Percentiles rank a stretch among this genome's conserved stretches.
Conservation (phyloP, 2,888 invertebrate species). For the Volucella inanis region DNA sequence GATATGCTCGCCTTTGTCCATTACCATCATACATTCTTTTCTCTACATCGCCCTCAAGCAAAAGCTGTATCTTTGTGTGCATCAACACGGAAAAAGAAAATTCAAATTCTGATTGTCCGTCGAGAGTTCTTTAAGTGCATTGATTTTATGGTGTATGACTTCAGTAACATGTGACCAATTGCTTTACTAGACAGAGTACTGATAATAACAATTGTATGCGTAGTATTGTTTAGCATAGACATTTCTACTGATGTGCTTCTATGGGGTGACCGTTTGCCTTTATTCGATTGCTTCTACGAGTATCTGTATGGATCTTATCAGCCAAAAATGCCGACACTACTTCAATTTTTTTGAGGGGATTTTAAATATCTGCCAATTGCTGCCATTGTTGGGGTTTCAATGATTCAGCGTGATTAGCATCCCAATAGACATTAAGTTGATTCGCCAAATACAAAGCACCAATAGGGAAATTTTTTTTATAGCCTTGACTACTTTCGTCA, state of each 20-base stretch:
- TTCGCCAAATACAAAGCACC: conserved; percentile 86
- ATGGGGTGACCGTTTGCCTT: conserved; percentile 83
- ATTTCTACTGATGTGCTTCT: conserved; percentile 79
- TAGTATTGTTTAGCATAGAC: conserved; percentile 73
- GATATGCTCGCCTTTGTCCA: conserved; percentile 83
- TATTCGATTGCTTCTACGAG: conserved; percentile 84
- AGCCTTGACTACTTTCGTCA: conserved; percentile 82
- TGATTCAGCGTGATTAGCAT: conserved; percentile 41
- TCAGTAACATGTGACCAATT: conserved; percentile 84
- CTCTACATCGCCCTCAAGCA: conserved; percentile 79
- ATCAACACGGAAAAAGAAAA: conserved; percentile 85
- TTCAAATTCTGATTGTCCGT: conserved; percentile 83
- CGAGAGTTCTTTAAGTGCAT: conserved; percentile 83
- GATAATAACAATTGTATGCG: conserved; percentile 81
- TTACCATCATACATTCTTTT: conserved; percentile 81
- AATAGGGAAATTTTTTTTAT: conserved; percentile 83
- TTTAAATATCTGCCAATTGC: conserved; percentile 85
- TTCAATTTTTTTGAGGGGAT: conserved; percentile 85
- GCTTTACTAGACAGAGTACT: conserved; percentile 85
- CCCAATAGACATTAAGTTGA: conserved; percentile 82
- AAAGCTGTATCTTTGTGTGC: conserved; percentile 84
- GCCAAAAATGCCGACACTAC: conserved; percentile 86
- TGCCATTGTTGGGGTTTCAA: conserved; percentile 82
- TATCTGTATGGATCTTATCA: conserved; percentile 81
- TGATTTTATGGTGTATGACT: conserved; percentile 77